A percentile compares a stretch with the other conserved stretches of the same genome.
Conservation (phyloP, 2,888 invertebrate species). For the Strigamia transsilvanica region DNA sequence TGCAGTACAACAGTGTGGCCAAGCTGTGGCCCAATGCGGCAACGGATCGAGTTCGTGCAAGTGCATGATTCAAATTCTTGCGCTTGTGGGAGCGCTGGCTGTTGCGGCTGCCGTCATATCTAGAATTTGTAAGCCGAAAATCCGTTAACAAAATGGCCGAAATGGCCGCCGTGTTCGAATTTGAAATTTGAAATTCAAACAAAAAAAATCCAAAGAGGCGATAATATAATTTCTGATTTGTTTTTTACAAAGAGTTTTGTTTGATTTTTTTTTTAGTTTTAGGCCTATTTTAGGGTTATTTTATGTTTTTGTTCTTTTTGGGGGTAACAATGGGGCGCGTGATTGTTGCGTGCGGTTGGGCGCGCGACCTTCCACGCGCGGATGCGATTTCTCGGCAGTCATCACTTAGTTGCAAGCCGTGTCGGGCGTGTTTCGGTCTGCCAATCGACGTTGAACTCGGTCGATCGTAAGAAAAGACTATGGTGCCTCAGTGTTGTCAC, state of each 20-base stretch:
- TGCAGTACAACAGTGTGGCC: conserved; percentile 17
- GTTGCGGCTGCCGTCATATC: conserved; percentile 26
- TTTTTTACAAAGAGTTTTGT: too few relatives aligned
- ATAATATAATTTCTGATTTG: too few relatives aligned
- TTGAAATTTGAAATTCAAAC: neutral
- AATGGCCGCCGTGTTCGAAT: neutral
- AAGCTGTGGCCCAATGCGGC: neutral
- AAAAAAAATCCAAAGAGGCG: too few relatives aligned
- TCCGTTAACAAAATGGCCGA: neutral
- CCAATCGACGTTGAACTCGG: neutral
- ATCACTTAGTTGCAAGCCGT: neutral
- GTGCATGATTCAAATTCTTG: neutral
- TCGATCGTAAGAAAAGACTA: neutral
- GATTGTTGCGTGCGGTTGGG: neutral
- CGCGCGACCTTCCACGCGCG: neutral
- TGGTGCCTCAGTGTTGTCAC: neutral
- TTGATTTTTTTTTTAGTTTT: too few relatives aligned
- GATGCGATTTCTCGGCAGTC: neutral
- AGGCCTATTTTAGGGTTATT: too few relatives aligned
- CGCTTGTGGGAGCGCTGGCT: neutral
- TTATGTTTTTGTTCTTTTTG: too few relatives aligned
- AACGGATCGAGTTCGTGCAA: neutral
- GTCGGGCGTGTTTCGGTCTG: neutral
- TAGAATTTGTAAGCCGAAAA: neutral
- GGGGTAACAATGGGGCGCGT: neutral